Base-by-base conservation (phyloP, 2,797 vertebrate species). In the Hozukius guyotensis region DNA sequence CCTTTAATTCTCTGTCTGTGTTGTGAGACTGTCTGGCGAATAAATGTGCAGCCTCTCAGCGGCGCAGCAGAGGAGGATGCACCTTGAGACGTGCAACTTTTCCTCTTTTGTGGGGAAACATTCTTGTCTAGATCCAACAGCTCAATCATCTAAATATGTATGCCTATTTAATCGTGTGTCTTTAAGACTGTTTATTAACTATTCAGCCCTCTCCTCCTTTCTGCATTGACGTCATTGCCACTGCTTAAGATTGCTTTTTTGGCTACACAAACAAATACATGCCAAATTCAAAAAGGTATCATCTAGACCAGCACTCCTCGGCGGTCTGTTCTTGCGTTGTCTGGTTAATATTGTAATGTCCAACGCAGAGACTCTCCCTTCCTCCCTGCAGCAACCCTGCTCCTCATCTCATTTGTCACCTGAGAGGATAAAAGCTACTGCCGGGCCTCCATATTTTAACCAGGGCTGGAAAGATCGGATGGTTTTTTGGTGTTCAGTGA, bases 341-440 rank as follows among this genome's bases (percentile, higher is more conserved):
- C 81, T 49, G 74, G 5, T 86, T 85, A 42, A 81, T 82, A 75
- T 65, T 78, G 29, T 73, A 53, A 80, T 49, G 73, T 82, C 29
- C 36, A 56, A 66, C n/a, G 53, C 18, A 22, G 36, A 66, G 64
- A 74, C 64, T 36, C 36, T 68, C 63, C 46, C 55, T 29, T 71
- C 72, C 74, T 68, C 74, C 11, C 55, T 27, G 62, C 64, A 76
- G 68, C 57, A 29, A 16, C 20, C 31, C 32, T 24, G 29, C 64
- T 82, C 57, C 85, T 75, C 78, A 64, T 84, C 73, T 88, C 60
- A 69, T 86, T 72, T 75, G 77, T 87, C 83, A 84, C 75, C 77
- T 34, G 74, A 82, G 79, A 87, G 75, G 85, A 79, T 77, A 71
- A 77, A 74, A 83, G 70, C 62, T 4, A n/a, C 52, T 2, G 75